Conservation (phyloP, 2,888 invertebrate genomes). For the Drosophila testacea region DNA sequence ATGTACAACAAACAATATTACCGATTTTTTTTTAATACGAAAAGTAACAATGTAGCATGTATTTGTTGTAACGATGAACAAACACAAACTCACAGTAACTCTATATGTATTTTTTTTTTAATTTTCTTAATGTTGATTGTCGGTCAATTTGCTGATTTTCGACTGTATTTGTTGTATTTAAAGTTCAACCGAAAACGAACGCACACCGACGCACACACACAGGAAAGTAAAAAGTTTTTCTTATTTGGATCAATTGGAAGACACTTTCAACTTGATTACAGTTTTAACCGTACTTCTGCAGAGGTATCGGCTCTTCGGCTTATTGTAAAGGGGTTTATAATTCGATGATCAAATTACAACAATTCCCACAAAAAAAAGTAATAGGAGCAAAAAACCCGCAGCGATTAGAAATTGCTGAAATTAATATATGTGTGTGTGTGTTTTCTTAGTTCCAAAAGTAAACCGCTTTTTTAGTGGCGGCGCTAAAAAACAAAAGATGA, state of each 20-base stretch:
- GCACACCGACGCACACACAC: conserved; percentile 26
- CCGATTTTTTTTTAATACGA: conserved; percentile 40
- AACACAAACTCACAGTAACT: conserved; percentile 10
- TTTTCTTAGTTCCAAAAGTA: too few species aligned
- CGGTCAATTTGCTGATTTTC: conserved; percentile 18
- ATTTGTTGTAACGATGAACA: conserved; percentile 11
- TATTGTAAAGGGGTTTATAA: conserved; percentile 18
- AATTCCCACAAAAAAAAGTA: conserved; percentile 58
- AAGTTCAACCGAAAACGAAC: conserved; percentile 42
- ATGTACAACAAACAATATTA: conserved; percentile 39
- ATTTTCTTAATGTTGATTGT: not conserved
- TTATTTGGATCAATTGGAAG: conserved; percentile 38
- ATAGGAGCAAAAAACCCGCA: conserved; percentile 54
- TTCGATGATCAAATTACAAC: conserved; percentile 57
- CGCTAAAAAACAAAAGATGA: too few species aligned
- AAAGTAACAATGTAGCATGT: conserved; percentile 36
- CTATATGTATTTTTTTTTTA: conserved; percentile 9
- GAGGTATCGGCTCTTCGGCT: not conserved
- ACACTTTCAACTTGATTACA: conserved; percentile 19
- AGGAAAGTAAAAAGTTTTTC: conserved; percentile 36
- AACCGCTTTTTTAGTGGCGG: too few species aligned
- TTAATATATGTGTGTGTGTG: too few species aligned
- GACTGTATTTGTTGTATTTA: conserved; percentile 48
- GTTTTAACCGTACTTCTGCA: not conserved
- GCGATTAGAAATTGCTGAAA: conserved; percentile 26